Conservation (phyloP, 2,888 invertebrate species). For the Anodontia alba region DNA sequence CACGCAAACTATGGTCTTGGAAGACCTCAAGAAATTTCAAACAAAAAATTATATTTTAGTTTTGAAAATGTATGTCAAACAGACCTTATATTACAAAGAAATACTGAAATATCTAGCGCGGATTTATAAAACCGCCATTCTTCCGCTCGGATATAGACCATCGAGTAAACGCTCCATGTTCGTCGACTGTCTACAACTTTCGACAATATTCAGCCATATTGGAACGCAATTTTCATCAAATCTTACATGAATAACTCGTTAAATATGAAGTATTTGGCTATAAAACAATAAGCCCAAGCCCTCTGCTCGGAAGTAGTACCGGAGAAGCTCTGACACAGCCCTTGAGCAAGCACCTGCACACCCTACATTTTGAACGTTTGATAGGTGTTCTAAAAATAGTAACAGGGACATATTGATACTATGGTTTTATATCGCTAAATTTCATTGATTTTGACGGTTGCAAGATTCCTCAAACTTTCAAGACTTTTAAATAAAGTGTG, state of each 20-base stretch:
- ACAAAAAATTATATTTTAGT: too few species aligned
- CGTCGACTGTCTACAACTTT: constrained; percentile 17
- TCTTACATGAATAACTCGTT: background rate
- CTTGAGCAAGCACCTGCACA: constrained; percentile 74
- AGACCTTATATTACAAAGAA: too few species aligned
- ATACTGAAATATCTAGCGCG: constrained; percentile 39
- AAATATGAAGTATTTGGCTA: background rate
- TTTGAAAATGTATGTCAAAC: too few species aligned
- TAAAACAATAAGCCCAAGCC: background rate
- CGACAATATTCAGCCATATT: constrained; percentile 58
- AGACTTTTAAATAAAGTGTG: constrained; percentile 24
- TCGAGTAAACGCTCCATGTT: constrained; percentile 20
- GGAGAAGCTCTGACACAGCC: constrained; percentile 61
- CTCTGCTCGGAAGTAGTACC: constrained; percentile 71
- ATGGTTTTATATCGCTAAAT: constrained; percentile 60
- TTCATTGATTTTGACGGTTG: constrained; percentile 38
- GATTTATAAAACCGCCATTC: constrained; percentile 67
- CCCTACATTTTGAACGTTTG: constrained; percentile 64
- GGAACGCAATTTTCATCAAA: constrained; percentile 16
- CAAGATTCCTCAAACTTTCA: constrained; percentile 9
- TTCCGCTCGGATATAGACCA: constrained; percentile 64
- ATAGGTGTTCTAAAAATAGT: constrained; percentile 64
- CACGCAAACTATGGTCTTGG: too few species aligned
- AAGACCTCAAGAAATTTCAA: too few species aligned
- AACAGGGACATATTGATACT: constrained; percentile 63